phyloP scores from a whole-genome alignment of 2,888 invertebrate genomes.

The Neocrepidodera transversa region DNA sequence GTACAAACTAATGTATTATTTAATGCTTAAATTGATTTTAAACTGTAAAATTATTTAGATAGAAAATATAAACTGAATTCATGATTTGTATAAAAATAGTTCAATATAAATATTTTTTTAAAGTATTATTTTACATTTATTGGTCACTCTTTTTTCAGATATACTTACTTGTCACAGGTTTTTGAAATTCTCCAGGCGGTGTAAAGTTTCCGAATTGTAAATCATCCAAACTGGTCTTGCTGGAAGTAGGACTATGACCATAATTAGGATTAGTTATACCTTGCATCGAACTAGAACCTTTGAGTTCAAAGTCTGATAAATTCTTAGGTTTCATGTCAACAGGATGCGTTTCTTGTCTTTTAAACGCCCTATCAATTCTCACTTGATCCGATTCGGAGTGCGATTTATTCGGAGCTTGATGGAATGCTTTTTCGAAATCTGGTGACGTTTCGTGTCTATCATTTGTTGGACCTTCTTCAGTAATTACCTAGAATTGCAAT shows the following conservation, averaged over 20 bases:
- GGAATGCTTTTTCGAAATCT: constrained; percentile 51
- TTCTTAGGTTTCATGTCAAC: constrained; percentile 42
- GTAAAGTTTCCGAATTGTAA: constrained; percentile 47
- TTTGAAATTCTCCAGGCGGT: constrained; percentile 42
- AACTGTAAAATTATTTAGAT: no score
- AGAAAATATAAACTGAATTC: no score
- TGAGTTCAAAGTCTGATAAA: constrained; percentile 42
- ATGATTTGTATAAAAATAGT: no score
- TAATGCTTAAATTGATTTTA: no score
- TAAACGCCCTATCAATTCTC: constrained; percentile 58
- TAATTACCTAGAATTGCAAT: constrained; percentile 40
- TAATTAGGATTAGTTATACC: constrained; percentile 61
- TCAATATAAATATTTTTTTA: neutral
- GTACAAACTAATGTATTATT: no score
- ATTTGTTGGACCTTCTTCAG: constrained; percentile 36
- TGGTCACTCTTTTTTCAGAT: neutral
- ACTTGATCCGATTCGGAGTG: constrained; percentile 52
- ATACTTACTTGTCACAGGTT: constrained; percentile 29
- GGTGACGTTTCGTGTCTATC: constrained; percentile 37
- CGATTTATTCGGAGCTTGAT: constrained; percentile 32
- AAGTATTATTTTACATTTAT: no score
- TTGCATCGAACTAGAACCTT: constrained; percentile 52
- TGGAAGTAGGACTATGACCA: constrained; percentile 53
- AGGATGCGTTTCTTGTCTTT: constrained; percentile 51
- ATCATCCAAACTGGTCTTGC: constrained; percentile 50